Evolutionary conservation across 2,888 invertebrate species (phyloP), one percentile per base, ranked within the genome.

Genomic region (Lepeophtheirus nordmannii): DNA sequence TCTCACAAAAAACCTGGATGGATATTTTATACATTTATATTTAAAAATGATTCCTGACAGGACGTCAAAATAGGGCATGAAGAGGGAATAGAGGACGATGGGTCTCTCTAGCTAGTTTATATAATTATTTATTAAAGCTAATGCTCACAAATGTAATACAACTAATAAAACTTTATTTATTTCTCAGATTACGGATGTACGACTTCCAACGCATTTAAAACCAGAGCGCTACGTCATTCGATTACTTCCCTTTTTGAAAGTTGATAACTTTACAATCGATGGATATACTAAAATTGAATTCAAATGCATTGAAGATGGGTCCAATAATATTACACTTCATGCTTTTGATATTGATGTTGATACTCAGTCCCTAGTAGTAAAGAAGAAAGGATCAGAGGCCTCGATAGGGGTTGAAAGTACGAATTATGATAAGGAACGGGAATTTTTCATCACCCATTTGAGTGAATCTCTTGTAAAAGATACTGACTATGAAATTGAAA

Each of bases 251-350:
- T 68, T 68, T 46, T n/a, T 69, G n/a, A 62, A 68, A 41, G 58
- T 63, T 41, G 70, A 68, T 8, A 69, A 70, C 64, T 70, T 67
- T 56, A 68, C 67, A 46, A 68, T 70, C 67, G n/a, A 22, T 22
- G 70, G 70, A 20, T 65, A 68, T 20, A 67, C 68, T n/a, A 68
- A 69, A 40, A 39, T 70, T 22, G 64, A 58, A 57, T 70, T 89
- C 62, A 78, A 81, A 68, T 82, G 84, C 1, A 77, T 80, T 17
- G 79, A 81, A 69, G 78, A 80, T n/a, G 68, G 68, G 62, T 83
- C 83, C 10, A 78, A 80, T 63, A 83, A 83, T 73, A 80, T 90
- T 17, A 86, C 85, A 0, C 79, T 90, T 69, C 89, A 90, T 73
- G 82, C 83, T 10, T 81, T 82, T 46, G 84, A 86, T 69, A 77